phyloP scores from a whole-genome alignment of 2,888 invertebrate genomes.

The Ornithoptera alexandrae region DNA sequence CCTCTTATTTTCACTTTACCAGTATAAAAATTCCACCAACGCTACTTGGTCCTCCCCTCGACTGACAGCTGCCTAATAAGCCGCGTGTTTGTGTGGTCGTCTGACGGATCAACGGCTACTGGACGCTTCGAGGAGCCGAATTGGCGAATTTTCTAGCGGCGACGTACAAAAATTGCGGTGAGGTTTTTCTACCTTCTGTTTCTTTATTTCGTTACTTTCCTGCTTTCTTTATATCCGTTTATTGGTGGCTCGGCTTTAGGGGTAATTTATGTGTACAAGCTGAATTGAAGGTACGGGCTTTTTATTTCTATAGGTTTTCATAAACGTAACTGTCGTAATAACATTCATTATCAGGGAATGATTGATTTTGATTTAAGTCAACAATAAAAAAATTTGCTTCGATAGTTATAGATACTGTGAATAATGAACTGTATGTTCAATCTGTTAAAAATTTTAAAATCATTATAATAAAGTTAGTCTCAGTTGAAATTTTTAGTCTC shows the following conservation, averaged over 20 bases:
- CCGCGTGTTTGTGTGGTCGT: conserved; percentile 28
- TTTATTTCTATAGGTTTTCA: conserved; percentile 31
- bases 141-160: conserved; percentile 58
- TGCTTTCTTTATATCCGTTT: conserved; percentile 60
- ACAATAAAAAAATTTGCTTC: not conserved
- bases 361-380: not conserved
- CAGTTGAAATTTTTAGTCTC: no score
- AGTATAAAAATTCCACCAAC: conserved; percentile 49
- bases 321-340: conserved; percentile 29
- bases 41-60: conserved; percentile 39
- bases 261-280: conserved; percentile 62
- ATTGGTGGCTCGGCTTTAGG: conserved; percentile 62
- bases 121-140: conserved; percentile 48
- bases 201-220: conserved; percentile 64
- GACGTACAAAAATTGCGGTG: conserved; percentile 60
- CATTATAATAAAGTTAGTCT: no score
- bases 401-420: no score
- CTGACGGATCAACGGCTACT: conserved; percentile 46
- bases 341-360: not conserved
- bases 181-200: conserved; percentile 60
- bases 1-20: conserved; percentile 66
- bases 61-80: conserved; percentile 38
- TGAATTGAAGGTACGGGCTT: conserved; percentile 37
- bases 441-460: no score
- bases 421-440: no score